These are phyloP conservation scores for Drosophila bocqueti DNA, from an alignment of 1,140 invertebrate species.

Conservation along the genomic window DNA sequence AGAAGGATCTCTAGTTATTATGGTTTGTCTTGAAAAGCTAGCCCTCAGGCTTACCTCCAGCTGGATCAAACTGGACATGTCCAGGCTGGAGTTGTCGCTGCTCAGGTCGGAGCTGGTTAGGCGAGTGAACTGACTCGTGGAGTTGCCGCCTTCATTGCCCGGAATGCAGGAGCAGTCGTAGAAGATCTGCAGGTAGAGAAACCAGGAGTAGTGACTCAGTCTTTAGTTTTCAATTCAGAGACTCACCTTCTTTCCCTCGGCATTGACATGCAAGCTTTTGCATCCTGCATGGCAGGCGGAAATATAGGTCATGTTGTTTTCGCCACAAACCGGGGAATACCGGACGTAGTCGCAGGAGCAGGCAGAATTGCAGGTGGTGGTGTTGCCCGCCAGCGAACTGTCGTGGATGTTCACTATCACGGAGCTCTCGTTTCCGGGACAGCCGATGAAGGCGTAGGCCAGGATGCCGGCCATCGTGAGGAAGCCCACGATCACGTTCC, in stretches of 20 bases:
- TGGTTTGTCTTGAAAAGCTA: background rate
- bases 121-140: constrained; percentile 48
- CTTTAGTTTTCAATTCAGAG: background rate
- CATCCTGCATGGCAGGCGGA: constrained; percentile 91
- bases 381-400: constrained; percentile 80
- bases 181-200: constrained; percentile 76
- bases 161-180: constrained; percentile 87
- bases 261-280: constrained; percentile 73
- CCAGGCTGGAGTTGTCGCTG: constrained; percentile 40
- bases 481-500: constrained; percentile 90
- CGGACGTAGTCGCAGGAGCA: constrained; percentile 89
- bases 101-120: constrained; percentile 62
- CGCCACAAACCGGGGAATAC: constrained; percentile 89
- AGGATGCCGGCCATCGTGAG: constrained; percentile 88
- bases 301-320: constrained; percentile 88
- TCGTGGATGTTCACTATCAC: constrained; percentile 79
- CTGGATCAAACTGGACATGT: constrained; percentile 4
- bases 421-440: constrained; percentile 86
- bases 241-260: constrained; percentile 85
- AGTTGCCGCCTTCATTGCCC: constrained; percentile 19
- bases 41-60: constrained; percentile 36
- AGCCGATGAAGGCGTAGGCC: constrained; percentile 90
- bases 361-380: constrained; percentile 87
- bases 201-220: no score
- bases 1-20: no score